phyloP scores from a whole-genome alignment of 2,113 vertebrate species.

The Otocyon megalotis region DNA sequence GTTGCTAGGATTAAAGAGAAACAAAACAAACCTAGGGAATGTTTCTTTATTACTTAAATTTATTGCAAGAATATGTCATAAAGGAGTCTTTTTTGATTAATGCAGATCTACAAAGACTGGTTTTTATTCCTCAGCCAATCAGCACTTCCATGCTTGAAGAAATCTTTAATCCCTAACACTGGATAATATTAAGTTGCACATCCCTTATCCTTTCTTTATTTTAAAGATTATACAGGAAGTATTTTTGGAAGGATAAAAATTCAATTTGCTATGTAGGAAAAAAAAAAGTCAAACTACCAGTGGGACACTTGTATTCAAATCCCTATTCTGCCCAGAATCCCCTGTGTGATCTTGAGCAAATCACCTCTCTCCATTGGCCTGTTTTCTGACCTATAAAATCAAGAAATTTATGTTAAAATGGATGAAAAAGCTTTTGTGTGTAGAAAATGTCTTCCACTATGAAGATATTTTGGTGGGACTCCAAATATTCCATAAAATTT shows the following conservation, averaged over 20 bases:
- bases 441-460: neutral
- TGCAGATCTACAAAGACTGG: neutral
- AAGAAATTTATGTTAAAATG: slow-evolving; percentile 18
- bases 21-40: slow-evolving; percentile 60
- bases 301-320: neutral
- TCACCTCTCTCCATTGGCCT: neutral
- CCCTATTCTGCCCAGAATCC: neutral
- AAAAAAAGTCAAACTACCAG: neutral
- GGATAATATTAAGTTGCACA: neutral
- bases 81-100: slow-evolving; percentile 29
- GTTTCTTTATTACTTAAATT: slow-evolving; percentile 61
- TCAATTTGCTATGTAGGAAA: neutral
- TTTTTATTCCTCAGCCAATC: slow-evolving; percentile 48
- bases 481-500: neutral
- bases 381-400: neutral
- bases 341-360: neutral
- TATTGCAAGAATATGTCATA: slow-evolving; percentile 36
- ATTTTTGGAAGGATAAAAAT: slow-evolving; percentile 6
- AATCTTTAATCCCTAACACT: slow-evolving; percentile 4
- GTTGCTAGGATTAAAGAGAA: slow-evolving; percentile 71
- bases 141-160: slow-evolving; percentile 8
- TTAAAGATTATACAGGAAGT: neutral
- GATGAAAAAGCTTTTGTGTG: neutral
- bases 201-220: neutral
- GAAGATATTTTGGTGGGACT: neutral